These are phyloP conservation scores for Anhinga anhinga DNA, from an alignment of 2,113 vertebrate species.

Conservation along the genomic window DNA sequence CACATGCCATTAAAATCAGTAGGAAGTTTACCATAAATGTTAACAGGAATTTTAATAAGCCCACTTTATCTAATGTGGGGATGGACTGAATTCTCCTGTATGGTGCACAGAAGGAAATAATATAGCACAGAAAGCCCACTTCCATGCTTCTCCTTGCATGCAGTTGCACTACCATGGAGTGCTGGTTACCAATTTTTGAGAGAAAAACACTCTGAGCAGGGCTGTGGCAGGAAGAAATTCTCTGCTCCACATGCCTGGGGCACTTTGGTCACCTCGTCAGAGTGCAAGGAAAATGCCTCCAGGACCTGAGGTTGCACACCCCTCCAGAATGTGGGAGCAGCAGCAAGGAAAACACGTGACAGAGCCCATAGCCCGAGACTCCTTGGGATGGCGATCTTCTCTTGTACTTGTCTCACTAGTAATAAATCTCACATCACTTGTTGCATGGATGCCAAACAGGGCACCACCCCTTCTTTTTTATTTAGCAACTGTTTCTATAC, in stretches of 20 bases:
- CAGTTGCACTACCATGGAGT: neutral
- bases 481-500: neutral
- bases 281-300: neutral
- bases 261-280: neutral
- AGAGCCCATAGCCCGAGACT: neutral
- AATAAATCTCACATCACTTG: neutral
- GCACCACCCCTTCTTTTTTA: neutral
- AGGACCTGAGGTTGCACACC: neutral
- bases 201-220: neutral
- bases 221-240: neutral
- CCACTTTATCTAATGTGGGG: neutral
- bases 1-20: neutral
- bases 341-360: neutral
- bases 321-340: neutral
- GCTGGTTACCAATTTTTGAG: neutral
- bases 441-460: neutral
- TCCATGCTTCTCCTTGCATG: neutral
- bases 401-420: neutral
- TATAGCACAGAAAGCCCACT: neutral
- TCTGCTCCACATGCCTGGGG: neutral
- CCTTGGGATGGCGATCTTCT: neutral
- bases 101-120: neutral
- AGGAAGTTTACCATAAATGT: neutral
- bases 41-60: neutral
- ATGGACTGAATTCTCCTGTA: neutral